A percentile compares a stretch with the other conserved stretches of the same genome.
Conservation (phyloP, 2,888 invertebrate genomes). For the Xylocampa areola region DNA sequence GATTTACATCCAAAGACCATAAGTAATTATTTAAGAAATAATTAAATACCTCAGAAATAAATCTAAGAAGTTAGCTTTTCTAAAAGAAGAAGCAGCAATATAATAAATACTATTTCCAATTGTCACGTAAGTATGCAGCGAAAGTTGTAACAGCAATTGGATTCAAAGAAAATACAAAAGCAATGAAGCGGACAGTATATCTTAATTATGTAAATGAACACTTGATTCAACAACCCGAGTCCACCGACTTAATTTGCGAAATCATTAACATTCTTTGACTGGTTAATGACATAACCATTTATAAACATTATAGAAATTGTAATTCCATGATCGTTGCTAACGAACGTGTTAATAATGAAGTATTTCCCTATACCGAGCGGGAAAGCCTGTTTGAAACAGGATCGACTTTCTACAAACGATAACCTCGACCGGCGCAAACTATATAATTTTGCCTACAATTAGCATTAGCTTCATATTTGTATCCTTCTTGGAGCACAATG, state of each 20-base stretch:
- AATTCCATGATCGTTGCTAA: conserved; percentile 11
- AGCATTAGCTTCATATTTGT: conserved; percentile 24
- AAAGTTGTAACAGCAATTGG: conserved; percentile 35
- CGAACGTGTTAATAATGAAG: conserved; percentile 23
- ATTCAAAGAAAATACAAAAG: conserved; percentile 35
- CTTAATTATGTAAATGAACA: conserved; percentile 48
- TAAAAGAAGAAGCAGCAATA: conserved; percentile 1
- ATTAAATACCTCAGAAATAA: neutral
- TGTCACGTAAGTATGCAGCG: conserved; percentile 30
- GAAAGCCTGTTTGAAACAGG: conserved; percentile 51
- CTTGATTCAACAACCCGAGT: conserved; percentile 33
- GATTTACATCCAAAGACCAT: too few relatives aligned
- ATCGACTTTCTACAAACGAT: conserved; percentile 51
- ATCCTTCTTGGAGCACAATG: conserved; percentile 29
- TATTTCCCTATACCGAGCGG: conserved; percentile 31
- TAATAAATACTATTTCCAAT: conserved; percentile 18
- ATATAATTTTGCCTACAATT: conserved; percentile 29
- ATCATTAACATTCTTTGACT: conserved; percentile 38
- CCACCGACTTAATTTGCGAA: conserved; percentile 31
- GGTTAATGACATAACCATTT: conserved; percentile 24
- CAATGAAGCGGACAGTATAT: conserved; percentile 27
- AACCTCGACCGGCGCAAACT: conserved; percentile 23
- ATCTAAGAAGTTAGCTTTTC: neutral
- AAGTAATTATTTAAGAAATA: neutral
- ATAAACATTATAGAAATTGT: conserved; percentile 24